These are phyloP conservation scores for Scaptomyza pallida DNA, from an alignment of 1,140 invertebrate species.

Conservation along the genomic window DNA sequence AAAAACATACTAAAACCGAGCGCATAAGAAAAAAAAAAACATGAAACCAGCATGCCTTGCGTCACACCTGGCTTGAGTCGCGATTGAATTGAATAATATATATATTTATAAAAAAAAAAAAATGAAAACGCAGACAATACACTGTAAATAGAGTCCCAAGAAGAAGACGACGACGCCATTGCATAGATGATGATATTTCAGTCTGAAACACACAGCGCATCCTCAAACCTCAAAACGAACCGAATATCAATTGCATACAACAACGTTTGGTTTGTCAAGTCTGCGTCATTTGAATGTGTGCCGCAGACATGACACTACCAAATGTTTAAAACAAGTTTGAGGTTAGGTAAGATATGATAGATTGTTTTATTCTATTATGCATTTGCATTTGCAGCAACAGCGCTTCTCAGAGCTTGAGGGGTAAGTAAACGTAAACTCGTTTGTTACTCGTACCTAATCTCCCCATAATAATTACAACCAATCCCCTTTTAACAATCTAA, in stretches of 20 bases:
- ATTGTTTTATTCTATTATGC: slow-evolving; percentile 51
- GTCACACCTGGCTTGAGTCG: slow-evolving; percentile 82
- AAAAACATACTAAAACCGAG: slow-evolving; percentile 45
- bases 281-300: slow-evolving; percentile 54
- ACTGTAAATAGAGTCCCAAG: slow-evolving; percentile 73
- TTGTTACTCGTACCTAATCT: slow-evolving; percentile 50
- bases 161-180: slow-evolving; percentile 45
- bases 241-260: not conserved
- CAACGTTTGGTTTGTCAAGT: slow-evolving; percentile 60
- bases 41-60: slow-evolving; percentile 75
- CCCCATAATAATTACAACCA: not conserved
- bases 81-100: slow-evolving; percentile 76
- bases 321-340: slow-evolving; percentile 31
- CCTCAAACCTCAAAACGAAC: slow-evolving; percentile 33
- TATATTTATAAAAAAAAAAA: slow-evolving; percentile 22
- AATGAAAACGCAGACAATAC: slow-evolving; percentile 48
- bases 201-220: slow-evolving; percentile 23
- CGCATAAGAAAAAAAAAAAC: slow-evolving; percentile 37
- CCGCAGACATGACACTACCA: slow-evolving; percentile 64
- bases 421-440: slow-evolving; percentile 69
- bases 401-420: slow-evolving; percentile 41
- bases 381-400: slow-evolving; percentile 65
- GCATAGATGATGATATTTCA: slow-evolving; percentile 30
- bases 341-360: slow-evolving; percentile 76
- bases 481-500: not conserved